These are phyloP conservation scores for Sarcophaga caerulescens DNA, from an alignment of 2,888 invertebrate genomes.

Conservation along the genomic window DNA sequence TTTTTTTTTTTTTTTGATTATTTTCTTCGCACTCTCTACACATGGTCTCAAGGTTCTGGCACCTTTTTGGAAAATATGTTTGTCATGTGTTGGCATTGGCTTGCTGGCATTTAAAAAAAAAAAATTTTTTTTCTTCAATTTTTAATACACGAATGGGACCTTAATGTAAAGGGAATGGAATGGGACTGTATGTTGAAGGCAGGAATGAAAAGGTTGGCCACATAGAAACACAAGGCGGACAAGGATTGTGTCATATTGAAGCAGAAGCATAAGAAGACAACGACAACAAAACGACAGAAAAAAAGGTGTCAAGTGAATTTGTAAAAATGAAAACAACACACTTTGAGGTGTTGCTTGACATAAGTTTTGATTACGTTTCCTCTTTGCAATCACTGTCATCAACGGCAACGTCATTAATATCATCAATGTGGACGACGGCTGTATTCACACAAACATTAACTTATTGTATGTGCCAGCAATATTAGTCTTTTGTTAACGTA, in stretches of 20 bases:
- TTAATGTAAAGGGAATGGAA: not conserved
- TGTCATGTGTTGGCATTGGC: slow-evolving; percentile 50
- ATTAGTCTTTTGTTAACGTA: not conserved
- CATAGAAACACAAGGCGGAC: slow-evolving; percentile 30
- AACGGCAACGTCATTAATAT: slow-evolving; percentile 22
- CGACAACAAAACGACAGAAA: not conserved
- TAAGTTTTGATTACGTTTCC: slow-evolving; percentile 58
- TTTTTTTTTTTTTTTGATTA: not conserved
- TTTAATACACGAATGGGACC: not conserved
- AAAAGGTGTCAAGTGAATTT: slow-evolving; percentile 72
- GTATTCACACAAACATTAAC: too few relatives aligned
- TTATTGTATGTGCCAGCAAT: too few relatives aligned
- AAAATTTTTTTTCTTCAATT: slow-evolving; percentile 7
- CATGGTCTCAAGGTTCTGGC: slow-evolving; percentile 30
- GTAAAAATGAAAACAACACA: slow-evolving; percentile 69
- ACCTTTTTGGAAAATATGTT: slow-evolving; percentile 36
- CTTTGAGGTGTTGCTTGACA: slow-evolving; percentile 69
- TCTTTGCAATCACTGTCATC: slow-evolving; percentile 59
- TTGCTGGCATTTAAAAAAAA: slow-evolving; percentile 47
- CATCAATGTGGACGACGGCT: too few relatives aligned
- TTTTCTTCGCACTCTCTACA: not conserved
- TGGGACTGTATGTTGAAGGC: not conserved
- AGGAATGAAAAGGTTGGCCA: slow-evolving; percentile 17
- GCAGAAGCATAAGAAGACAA: not conserved
- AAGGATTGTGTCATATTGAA: slow-evolving; percentile 58